These are phyloP conservation scores for Hyaena hyaena DNA, from an alignment of 2,113 vertebrate genomes.

Conservation along the genomic window DNA sequence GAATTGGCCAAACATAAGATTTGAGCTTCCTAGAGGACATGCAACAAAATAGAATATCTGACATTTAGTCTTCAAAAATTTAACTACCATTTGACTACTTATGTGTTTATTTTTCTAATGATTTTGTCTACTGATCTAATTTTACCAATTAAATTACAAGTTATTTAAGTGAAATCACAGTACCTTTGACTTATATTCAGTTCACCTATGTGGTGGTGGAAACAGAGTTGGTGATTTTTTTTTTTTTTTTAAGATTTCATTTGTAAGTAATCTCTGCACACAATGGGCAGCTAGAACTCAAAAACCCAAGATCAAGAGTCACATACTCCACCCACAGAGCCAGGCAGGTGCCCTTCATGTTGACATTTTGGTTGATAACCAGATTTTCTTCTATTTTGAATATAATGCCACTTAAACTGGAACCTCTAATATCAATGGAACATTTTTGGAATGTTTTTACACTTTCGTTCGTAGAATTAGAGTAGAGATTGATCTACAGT, in stretches of 20 bases:
- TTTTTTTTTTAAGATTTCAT: neutral
- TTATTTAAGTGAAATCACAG: neutral
- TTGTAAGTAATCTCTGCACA: neutral
- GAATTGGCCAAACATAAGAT: neutral
- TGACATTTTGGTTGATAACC: neutral
- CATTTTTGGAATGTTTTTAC: neutral
- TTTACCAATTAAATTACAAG: neutral
- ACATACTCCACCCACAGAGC: neutral
- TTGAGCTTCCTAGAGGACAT: neutral
- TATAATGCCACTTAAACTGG: neutral
- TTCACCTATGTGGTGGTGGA: neutral
- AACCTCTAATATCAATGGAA: neutral
- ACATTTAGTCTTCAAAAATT: neutral
- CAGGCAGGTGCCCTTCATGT: neutral
- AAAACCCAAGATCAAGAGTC: neutral
- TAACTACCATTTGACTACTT: neutral
- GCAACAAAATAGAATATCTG: neutral
- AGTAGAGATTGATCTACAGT: neutral
- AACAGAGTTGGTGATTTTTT: neutral
- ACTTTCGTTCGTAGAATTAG: neutral
- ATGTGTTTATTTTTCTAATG: neutral
- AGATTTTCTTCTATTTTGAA: constrained; percentile 28
- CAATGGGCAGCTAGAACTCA: neutral
- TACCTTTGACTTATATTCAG: neutral
- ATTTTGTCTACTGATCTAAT: neutral